Evolutionary conservation across 2,888 invertebrate species (phyloP).

Genomic region (Stenchaetothrips biformis): DNA sequence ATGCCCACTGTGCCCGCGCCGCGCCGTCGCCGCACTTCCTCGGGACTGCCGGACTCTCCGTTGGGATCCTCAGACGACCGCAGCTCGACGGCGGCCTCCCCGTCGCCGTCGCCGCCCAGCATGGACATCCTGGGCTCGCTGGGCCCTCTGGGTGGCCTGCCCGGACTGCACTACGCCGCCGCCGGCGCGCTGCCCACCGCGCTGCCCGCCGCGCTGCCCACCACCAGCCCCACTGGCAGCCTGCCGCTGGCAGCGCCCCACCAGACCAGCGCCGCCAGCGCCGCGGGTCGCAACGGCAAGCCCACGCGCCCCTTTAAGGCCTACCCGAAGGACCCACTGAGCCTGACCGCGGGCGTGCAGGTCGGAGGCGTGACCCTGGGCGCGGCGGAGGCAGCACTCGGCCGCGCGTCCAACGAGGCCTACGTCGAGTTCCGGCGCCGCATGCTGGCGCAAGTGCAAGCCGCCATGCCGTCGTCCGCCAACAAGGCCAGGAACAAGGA

Average conservation of each 20-base stretch:
- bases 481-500: constrained; percentile 28
- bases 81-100: constrained; percentile 1
- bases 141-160: background rate
- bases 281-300: constrained; percentile 44
- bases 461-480: constrained; percentile 46
- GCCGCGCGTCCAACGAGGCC: constrained; percentile 59
- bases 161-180: background rate
- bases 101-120: constrained; percentile 12
- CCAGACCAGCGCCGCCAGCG: background rate
- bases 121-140: background rate
- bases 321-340: constrained; percentile 64
- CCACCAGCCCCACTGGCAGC: constrained; percentile 3
- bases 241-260: constrained; percentile 7
- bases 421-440: constrained; percentile 66
- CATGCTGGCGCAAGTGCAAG: constrained; percentile 62
- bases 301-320: constrained; percentile 62
- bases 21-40: background rate
- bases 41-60: constrained; percentile 9
- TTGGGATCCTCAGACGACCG: constrained; percentile 7
- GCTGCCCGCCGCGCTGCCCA: background rate
- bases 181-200: background rate
- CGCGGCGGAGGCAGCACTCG: constrained; percentile 49
- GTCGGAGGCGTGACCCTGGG: constrained; percentile 38
- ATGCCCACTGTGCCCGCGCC: constrained; percentile 27
- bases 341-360: constrained; percentile 51